phyloP scores from a whole-genome alignment of 1,140 invertebrate genomes.

The Cataglyphis hispanica region DNA sequence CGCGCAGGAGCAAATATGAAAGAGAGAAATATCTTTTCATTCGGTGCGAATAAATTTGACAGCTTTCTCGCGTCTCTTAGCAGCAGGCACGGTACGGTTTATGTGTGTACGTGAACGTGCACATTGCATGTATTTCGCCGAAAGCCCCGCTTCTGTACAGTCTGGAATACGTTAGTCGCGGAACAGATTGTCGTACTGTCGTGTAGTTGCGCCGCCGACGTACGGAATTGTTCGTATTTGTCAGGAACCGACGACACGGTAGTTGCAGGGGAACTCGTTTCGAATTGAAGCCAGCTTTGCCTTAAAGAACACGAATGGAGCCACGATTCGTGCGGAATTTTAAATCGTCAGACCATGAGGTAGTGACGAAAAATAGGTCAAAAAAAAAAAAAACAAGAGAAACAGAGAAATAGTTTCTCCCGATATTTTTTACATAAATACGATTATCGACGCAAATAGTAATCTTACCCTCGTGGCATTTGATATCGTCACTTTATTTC shows the following conservation, averaged over 20 bases:
- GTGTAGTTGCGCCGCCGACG: slow-evolving; percentile 69
- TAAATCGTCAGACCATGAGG: slow-evolving; percentile 63
- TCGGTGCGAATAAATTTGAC: slow-evolving; percentile 57
- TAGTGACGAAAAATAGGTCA: slow-evolving; percentile 59
- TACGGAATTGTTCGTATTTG: slow-evolving; percentile 79
- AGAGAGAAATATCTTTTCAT: slow-evolving; percentile 13
- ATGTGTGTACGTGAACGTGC: not conserved
- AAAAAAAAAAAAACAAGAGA: not conserved
- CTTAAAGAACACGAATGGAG: slow-evolving; percentile 71
- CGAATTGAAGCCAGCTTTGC: slow-evolving; percentile 70
- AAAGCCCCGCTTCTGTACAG: slow-evolving; percentile 39
- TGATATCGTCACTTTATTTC: slow-evolving; percentile 57
- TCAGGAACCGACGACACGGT: slow-evolving; percentile 68
- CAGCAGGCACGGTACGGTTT: not conserved
- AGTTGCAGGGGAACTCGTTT: slow-evolving; percentile 26
- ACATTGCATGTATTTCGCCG: slow-evolving; percentile 38
- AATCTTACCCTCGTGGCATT: slow-evolving; percentile 61
- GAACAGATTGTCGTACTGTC: slow-evolving; percentile 74
- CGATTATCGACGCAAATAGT: slow-evolving; percentile 50
- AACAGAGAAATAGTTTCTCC: not conserved
- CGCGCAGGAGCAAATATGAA: not conserved
- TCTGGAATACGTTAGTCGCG: slow-evolving; percentile 70
- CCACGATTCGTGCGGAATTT: slow-evolving; percentile 71
- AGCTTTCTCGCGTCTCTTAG: slow-evolving; percentile 24
- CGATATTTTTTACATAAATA: slow-evolving; percentile 29